A percentile compares a stretch with the other conserved stretches of the same genome.
Conservation (phyloP, 2,888 invertebrate genomes). For the Hydrotaea diabolus region DNA sequence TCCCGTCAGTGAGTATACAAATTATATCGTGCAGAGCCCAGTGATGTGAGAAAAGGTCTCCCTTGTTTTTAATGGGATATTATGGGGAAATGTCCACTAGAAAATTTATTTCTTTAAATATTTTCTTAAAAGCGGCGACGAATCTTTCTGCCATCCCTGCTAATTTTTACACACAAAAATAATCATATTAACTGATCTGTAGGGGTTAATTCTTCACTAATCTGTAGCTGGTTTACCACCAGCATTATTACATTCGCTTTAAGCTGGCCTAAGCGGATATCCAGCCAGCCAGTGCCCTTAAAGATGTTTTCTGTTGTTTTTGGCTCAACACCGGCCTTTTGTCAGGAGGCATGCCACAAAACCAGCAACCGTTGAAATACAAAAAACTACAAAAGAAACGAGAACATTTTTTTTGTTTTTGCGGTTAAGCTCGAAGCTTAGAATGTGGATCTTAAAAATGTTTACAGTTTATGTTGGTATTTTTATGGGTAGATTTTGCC, state of each 20-base stretch:
- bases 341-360: background rate
- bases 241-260: background rate
- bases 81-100: too few species aligned
- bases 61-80: too few species aligned
- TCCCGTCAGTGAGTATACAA: too few species aligned
- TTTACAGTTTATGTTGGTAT: slow-evolving; percentile 52
- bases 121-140: too few species aligned
- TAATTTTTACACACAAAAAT: too few species aligned
- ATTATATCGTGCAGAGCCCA: too few species aligned
- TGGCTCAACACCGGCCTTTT: background rate
- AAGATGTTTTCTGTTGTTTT: background rate
- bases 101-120: too few species aligned
- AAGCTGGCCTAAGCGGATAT: background rate
- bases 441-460: slow-evolving; percentile 46
- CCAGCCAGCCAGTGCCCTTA: slow-evolving; percentile 3
- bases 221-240: too few species aligned
- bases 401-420: slow-evolving; percentile 52
- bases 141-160: too few species aligned
- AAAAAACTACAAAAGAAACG: slow-evolving; percentile 23
- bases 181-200: too few species aligned
- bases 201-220: too few species aligned
- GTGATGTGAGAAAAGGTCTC: too few species aligned
- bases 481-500: slow-evolving; percentile 1
- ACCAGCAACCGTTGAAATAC: background rate
- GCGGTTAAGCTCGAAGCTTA: slow-evolving; percentile 43